Evolutionary conservation across 2,888 invertebrate genomes (phyloP).

Genomic region (Heliconius hortense): DNA sequence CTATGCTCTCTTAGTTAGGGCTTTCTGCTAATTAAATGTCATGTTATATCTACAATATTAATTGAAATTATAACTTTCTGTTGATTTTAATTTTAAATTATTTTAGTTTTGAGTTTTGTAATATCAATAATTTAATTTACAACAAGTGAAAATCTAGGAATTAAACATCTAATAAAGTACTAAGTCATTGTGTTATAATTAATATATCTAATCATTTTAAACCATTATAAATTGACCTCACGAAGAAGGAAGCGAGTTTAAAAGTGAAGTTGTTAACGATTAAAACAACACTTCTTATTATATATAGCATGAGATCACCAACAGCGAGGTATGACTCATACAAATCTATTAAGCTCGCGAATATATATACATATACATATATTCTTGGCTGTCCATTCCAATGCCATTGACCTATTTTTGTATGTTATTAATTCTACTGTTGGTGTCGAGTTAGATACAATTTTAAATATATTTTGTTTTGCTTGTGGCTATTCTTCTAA

Average conservation of each 20-base stretch:
- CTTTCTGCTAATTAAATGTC: background rate
- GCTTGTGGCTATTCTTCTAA: background rate
- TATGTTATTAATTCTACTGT: conserved; percentile 46
- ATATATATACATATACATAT: conserved; percentile 44
- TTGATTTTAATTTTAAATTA: too few species aligned
- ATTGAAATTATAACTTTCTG: too few species aligned
- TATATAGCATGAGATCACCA: conserved; percentile 46
- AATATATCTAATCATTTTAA: background rate
- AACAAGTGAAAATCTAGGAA: background rate
- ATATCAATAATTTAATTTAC: background rate
- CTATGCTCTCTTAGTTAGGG: background rate
- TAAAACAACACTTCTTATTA: conserved; percentile 34
- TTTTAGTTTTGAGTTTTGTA: too few species aligned
- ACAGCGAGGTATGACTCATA: conserved; percentile 57
- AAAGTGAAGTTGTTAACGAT: conserved; percentile 32
- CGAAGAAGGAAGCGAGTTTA: conserved; percentile 33
- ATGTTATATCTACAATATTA: background rate
- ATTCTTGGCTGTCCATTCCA: conserved; percentile 52
- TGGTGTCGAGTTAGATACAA: conserved; percentile 30
- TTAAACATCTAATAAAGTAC: background rate
- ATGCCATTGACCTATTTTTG: conserved; percentile 67
- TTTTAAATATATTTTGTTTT: conserved; percentile 27
- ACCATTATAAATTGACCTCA: conserved; percentile 28
- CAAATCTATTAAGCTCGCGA: conserved; percentile 59
- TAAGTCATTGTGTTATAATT: background rate